Percentiles rank a stretch among this genome's conserved stretches.
These are phyloP conservation scores for Aramus guarauna DNA, from an alignment of 2,113 vertebrate genomes.

Conservation along the genomic window DNA sequence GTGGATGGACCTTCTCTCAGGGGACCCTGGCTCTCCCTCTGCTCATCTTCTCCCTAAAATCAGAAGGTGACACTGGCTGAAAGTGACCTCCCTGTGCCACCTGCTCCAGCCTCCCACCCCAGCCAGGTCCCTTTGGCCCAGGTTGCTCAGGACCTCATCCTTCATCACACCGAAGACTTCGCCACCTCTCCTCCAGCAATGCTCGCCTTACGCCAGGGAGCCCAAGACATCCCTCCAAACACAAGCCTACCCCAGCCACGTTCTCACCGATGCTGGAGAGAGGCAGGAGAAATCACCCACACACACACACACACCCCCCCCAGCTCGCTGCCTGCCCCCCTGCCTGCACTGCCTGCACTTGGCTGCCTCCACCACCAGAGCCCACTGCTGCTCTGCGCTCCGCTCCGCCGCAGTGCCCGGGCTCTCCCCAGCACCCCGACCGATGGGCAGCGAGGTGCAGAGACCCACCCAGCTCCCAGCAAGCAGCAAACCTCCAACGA, in stretches of 20 bases:
- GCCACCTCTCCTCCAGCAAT: accelerated
- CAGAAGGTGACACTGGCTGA: accelerated
- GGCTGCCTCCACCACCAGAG: not conserved
- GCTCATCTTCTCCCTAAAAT: accelerated
- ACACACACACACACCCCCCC: not conserved
- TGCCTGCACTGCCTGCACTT: not conserved
- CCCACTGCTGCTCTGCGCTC: not conserved
- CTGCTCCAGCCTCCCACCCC: not conserved
- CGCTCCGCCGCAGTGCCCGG: accelerated
- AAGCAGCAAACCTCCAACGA: accelerated
- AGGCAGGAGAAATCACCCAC: not conserved
- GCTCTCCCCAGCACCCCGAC: not conserved
- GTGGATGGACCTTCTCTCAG: not conserved
- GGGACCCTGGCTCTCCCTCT: accelerated
- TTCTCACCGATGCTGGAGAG: accelerated
- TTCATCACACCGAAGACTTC: accelerated
- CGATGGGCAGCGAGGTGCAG: accelerated
- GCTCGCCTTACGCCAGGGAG: accelerated
- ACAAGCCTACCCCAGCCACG: accelerated
- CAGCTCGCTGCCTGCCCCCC: not conserved
- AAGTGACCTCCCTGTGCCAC: accelerated
- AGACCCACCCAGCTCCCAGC: no score
- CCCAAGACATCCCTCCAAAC: not conserved
- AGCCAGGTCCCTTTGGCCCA: accelerated
- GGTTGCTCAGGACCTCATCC: not conserved